Conservation (phyloP, 2,113 vertebrate species). For the Ctenomys sociabilis region DNA sequence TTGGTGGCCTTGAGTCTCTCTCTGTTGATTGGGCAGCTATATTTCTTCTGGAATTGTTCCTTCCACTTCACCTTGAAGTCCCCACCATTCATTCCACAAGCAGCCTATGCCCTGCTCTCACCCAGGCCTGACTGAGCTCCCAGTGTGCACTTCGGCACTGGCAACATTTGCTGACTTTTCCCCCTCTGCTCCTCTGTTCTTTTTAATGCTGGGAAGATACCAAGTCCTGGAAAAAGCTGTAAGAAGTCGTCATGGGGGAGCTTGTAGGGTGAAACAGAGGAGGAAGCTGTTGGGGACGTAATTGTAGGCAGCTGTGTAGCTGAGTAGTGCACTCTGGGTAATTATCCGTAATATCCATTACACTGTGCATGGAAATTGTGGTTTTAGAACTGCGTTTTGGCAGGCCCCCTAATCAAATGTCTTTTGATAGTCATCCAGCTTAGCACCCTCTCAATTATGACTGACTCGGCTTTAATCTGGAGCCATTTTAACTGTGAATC, state of each 20-base stretch:
- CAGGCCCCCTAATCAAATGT: conserved; percentile 84
- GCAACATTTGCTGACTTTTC: neutral
- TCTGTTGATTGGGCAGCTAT: neutral
- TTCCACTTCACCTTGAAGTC: neutral
- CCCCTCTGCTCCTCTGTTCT: neutral
- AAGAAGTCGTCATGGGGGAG: conserved; percentile 21
- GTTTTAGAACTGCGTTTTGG: conserved; percentile 83
- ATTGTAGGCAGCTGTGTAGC: conserved; percentile 86
- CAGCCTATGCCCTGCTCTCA: neutral
- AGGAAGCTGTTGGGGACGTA: conserved; percentile 83
- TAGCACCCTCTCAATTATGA: conserved; percentile 67
- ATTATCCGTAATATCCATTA: conserved; percentile 85
- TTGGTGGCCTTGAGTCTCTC: neutral
- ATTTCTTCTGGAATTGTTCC: conserved; percentile 42
- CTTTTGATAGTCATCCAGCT: conserved; percentile 82
- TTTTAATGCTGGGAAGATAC: conserved; percentile 62
- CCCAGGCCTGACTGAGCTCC: neutral
- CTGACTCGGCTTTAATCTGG: conserved; percentile 79
- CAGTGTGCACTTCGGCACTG: neutral
- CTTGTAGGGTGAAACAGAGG: conserved; percentile 78
- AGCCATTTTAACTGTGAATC: conserved; percentile 81
- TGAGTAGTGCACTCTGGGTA: conserved; percentile 83
- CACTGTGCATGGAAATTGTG: conserved; percentile 82
- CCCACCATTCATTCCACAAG: neutral
- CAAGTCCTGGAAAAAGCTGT: conserved; percentile 57